Conservation (phyloP, 53 echinoderm and acorn worm species). For the Patiria pectinifera region DNA sequence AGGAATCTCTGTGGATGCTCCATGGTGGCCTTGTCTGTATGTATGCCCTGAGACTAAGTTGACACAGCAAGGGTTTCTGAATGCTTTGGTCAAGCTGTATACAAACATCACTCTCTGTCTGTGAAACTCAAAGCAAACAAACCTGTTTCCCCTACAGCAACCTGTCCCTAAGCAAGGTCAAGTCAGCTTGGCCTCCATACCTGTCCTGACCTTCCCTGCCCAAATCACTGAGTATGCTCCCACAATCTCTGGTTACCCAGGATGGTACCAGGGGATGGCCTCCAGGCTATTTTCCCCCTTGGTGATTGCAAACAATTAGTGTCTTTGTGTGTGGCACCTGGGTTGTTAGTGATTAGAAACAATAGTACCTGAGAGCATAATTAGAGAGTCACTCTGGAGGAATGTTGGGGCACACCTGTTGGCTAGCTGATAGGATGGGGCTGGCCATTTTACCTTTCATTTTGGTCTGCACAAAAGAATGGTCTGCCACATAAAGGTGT, state of each 20-base stretch:
- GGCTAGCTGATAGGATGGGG: neutral
- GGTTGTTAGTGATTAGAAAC: conserved; percentile 32
- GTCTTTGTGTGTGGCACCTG: conserved; percentile 57
- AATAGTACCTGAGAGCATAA: conserved; percentile 45
- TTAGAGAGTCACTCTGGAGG: neutral
- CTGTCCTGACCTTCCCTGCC: conserved; percentile 27
- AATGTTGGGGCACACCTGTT: conserved; percentile 45
- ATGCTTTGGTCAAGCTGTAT: conserved; percentile 1
- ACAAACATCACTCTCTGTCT: conserved; percentile 17
- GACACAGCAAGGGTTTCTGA: conserved; percentile 27
- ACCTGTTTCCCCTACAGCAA: neutral
- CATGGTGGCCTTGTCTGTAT: too few relatives aligned
- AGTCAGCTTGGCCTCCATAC: conserved; percentile 40
- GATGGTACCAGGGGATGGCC: conserved; percentile 18
- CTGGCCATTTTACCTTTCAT: neutral
- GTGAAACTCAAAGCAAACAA: conserved; percentile 29
- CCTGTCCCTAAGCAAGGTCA: conserved; percentile 43
- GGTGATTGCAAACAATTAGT: conserved; percentile 42
- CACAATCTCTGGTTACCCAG: conserved; percentile 2
- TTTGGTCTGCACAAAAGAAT: neutral
- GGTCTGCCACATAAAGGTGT: too few relatives aligned
- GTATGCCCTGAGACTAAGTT: neutral
- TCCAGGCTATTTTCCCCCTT: conserved; percentile 40
- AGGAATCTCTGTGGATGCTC: too few relatives aligned
- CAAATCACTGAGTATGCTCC: conserved; percentile 3